A percentile compares a stretch with the other conserved stretches of the same genome.
phyloP scores from a whole-genome alignment of 1,140 invertebrate species.

The Panagrolaimus sp. region DNA sequence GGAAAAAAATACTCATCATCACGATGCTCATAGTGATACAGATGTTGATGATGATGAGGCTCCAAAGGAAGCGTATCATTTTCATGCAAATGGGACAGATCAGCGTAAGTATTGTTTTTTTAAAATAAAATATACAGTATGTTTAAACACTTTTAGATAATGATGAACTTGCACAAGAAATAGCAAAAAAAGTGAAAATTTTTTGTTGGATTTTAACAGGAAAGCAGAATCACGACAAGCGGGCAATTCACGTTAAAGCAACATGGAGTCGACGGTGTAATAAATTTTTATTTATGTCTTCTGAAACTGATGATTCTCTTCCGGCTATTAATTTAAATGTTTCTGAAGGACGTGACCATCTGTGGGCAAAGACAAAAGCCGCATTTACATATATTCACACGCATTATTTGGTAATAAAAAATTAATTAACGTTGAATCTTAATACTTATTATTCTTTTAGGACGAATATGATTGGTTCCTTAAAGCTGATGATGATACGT shows the following conservation, averaged over 20 bases:
- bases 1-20: conserved; percentile 18
- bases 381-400: conserved; percentile 69
- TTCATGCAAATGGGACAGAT: conserved; percentile 65
- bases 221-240: conserved; percentile 78
- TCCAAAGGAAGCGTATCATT: conserved; percentile 61
- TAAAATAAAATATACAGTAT: conserved; percentile 13
- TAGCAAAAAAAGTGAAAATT: conserved; percentile 71
- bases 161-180: conserved; percentile 66
- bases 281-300: conserved; percentile 59
- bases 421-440: not conserved
- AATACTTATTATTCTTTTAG: conserved; percentile 27
- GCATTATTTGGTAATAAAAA: conserved; percentile 56
- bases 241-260: conserved; percentile 81
- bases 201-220: conserved; percentile 93
- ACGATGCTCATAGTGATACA: conserved; percentile 65
- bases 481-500: conserved; percentile 60
- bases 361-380: conserved; percentile 93
- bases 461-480: conserved; percentile 60
- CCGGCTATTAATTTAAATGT: conserved; percentile 64
- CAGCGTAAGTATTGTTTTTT: not conserved
- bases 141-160: conserved; percentile 58
- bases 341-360: conserved; percentile 76
- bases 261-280: conserved; percentile 93
- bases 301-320: conserved; percentile 53
- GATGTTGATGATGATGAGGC: conserved; percentile 63